These are phyloP conservation scores for Salmo trutta DNA, from an alignment of 2,797 vertebrate genomes.

Conservation along the genomic window DNA sequence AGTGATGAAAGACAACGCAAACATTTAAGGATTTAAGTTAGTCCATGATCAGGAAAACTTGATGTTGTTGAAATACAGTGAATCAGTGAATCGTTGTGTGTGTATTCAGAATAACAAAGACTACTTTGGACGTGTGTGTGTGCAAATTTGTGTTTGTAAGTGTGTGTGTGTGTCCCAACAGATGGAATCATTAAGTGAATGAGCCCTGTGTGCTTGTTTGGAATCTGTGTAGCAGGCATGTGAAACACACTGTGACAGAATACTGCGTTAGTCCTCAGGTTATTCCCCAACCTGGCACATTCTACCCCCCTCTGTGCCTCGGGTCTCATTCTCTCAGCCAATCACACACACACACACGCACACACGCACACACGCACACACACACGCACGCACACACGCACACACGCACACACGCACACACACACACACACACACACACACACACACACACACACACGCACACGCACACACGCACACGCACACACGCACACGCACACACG, in stretches of 20 bases:
- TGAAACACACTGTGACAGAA: conserved; percentile 82
- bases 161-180: conserved; percentile 62
- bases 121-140: conserved; percentile 26
- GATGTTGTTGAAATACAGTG: background rate
- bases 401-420: background rate
- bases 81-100: background rate
- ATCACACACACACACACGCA: conserved; percentile 2
- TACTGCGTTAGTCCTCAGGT: conserved; percentile 77
- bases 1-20: background rate
- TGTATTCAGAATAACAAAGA: conserved; percentile 1
- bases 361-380: background rate
- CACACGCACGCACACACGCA: conserved; percentile 4
- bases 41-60: too few species aligned
- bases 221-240: conserved; percentile 82
- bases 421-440: too few species aligned
- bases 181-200: conserved; percentile 92
- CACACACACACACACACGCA: conserved; percentile 8
- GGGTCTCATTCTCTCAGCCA: conserved; percentile 10
- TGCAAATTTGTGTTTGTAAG: background rate
- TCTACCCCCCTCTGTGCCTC: conserved; percentile 36
- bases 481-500: background rate
- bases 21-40: background rate
- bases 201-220: conserved; percentile 80
- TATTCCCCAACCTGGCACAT: conserved; percentile 75
- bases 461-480: background rate